A percentile compares a stretch with the other conserved stretches of the same genome.
These are phyloP conservation scores for Eupithecia insigniata DNA, from an alignment of 2,888 invertebrate species.

Conservation along the genomic window DNA sequence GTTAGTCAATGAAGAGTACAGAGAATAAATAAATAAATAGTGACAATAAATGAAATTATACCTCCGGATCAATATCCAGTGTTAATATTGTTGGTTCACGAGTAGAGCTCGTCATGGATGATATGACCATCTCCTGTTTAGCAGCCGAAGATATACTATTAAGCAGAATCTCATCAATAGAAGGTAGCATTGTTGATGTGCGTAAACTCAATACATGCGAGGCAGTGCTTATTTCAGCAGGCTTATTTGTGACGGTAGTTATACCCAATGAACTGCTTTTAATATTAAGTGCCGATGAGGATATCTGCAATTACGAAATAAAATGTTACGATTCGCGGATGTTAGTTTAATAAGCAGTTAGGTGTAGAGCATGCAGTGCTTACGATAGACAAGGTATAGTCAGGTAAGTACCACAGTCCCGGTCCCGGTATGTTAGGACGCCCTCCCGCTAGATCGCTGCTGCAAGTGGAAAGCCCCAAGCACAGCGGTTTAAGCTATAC, in stretches of 20 bases:
- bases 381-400: slow-evolving; percentile 45
- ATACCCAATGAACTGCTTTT: slow-evolving; percentile 80
- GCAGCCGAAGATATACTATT: slow-evolving; percentile 85
- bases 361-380: slow-evolving; percentile 71
- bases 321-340: slow-evolving; percentile 71
- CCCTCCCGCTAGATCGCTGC: slow-evolving; percentile 51
- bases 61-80: slow-evolving; percentile 86
- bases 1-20: slow-evolving; percentile 36
- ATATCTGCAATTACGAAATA: slow-evolving; percentile 82
- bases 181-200: slow-evolving; percentile 84
- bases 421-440: slow-evolving; percentile 48
- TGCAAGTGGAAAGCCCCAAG: slow-evolving; percentile 70
- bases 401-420: slow-evolving; percentile 51
- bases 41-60: slow-evolving; percentile 69
- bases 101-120: slow-evolving; percentile 81
- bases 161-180: slow-evolving; percentile 85
- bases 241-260: slow-evolving; percentile 75
- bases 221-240: slow-evolving; percentile 82
- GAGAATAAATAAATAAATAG: slow-evolving; percentile 43
- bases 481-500: slow-evolving; percentile 78
- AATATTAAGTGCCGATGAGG: slow-evolving; percentile 81
- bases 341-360: slow-evolving; percentile 63
- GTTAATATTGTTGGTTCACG: slow-evolving; percentile 84
- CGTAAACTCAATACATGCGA: slow-evolving; percentile 84
- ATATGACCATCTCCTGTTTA: slow-evolving; percentile 84